Evolutionary conservation across 2,113 vertebrate species (phyloP).

Genomic region (Anseranas semipalmata): DNA sequence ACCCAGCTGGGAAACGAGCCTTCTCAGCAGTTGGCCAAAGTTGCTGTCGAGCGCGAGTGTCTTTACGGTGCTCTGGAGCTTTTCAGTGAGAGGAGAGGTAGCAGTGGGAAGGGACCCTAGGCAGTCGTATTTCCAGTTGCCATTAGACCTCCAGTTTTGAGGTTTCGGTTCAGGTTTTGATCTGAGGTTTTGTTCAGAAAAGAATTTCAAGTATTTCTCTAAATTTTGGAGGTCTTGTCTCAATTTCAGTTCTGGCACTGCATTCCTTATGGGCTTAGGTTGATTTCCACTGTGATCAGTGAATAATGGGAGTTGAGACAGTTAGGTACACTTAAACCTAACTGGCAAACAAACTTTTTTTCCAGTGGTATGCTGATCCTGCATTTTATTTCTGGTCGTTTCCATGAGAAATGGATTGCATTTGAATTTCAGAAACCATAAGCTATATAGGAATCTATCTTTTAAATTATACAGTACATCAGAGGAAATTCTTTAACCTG

Average conservation of each 20-base stretch:
- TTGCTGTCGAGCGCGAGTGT: fast-evolving
- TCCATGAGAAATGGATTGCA: neutral
- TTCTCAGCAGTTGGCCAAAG: too few relatives aligned
- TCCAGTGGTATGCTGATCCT: neutral
- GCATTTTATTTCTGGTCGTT: conserved; percentile 9
- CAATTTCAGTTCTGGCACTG: neutral
- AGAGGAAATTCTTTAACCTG: neutral
- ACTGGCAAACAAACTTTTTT: conserved; percentile 18
- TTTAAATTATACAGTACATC: neutral
- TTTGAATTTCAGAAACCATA: conserved; percentile 40
- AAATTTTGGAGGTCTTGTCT: neutral
- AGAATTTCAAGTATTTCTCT: neutral
- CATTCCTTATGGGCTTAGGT: neutral
- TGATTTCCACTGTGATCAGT: neutral
- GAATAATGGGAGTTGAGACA: neutral
- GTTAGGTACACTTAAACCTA: neutral
- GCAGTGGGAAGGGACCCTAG: neutral
- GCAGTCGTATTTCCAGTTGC: neutral
- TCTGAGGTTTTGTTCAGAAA: neutral
- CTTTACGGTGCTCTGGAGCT: neutral
- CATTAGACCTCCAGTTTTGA: neutral
- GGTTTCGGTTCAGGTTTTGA: neutral
- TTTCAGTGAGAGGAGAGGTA: fast-evolving
- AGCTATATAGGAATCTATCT: neutral
- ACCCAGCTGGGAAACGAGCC: neutral